Evolutionary conservation across 2,113 vertebrate genomes (phyloP), one percentile per base, ranked within the genome.

Genomic region (Heteronetta atricapilla): DNA sequence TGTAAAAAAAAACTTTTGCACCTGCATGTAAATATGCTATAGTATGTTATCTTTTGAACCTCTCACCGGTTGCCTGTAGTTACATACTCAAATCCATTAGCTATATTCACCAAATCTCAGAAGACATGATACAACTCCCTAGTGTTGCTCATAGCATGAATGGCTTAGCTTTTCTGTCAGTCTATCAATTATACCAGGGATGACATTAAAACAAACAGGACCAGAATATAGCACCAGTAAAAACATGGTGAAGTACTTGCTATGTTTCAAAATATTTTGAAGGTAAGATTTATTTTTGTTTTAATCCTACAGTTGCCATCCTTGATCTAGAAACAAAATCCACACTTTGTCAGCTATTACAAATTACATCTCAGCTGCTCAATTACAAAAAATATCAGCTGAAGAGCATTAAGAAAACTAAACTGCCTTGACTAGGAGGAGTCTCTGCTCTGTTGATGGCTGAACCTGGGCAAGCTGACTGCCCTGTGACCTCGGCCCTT

Each of bases 271-370:
- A 23, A 28, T 69, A 18, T n/a, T 12, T 22, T 52, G 25, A 50
- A 66, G 40, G 19, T 66, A 44, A 66, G 29, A 36, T 52, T 5
- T 34, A 8, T 9, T 6, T 2, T 8, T 42, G 23, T 10, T 42
- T 28, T 52, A 1, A 6, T 3, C 10, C 10, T 86, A 25, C 10
- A 77, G 63, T 40, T 63, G 7, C 3, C 26, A n/a, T 76, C 50
- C 69, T 85, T 80, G 44, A 50, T 80, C 38, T 69, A 73, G 50
- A 11, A 86, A 66, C 3, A 82, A 76, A 96, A 53, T 25, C 74
- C 21, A 25, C 20, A 25, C 26, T 64, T 72, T 58, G 7, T 52
- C 53, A 85, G 50, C 40, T 14, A 15, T 67, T 74, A 58, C 18
- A 88, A 73, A 58, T 88, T 58, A 48, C 22, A 69, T 64, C 20